Evolutionary conservation across 35 echinoderm and acorn worm species (phyloP).

Genomic region (Ptychodera flava): DNA sequence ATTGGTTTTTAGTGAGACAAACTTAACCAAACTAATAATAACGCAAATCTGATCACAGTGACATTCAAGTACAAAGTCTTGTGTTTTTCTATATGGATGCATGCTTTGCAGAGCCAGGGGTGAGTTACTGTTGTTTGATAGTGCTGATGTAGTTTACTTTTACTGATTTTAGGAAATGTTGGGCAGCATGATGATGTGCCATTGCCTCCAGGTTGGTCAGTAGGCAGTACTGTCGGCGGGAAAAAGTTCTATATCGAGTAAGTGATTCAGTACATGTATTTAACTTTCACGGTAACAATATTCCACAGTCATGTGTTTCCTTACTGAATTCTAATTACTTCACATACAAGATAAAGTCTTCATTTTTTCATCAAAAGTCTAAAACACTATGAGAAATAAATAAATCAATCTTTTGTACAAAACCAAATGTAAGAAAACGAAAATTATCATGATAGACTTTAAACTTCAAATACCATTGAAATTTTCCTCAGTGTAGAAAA

Average conservation of each 20-base stretch:
- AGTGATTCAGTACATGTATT: constrained; percentile 27
- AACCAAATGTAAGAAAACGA: neutral
- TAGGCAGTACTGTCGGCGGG: constrained; percentile 82
- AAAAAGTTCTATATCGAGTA: constrained; percentile 93
- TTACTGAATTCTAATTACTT: neutral
- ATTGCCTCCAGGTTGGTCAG: constrained; percentile 84
- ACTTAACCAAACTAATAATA: too few relatives aligned
- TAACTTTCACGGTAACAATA: too few relatives aligned
- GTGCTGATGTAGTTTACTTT: too few relatives aligned
- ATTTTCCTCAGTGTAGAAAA: too few relatives aligned
- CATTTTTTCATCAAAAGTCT: neutral
- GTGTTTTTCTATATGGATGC: too few relatives aligned
- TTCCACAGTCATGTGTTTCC: neutral
- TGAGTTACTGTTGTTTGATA: too few relatives aligned
- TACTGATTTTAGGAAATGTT: neutral
- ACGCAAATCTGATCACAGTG: too few relatives aligned
- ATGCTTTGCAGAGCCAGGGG: too few relatives aligned
- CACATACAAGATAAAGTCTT: neutral
- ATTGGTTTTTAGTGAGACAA: too few relatives aligned
- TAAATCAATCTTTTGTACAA: neutral
- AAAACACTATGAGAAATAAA: neutral
- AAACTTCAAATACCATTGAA: neutral
- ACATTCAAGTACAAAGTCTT: too few relatives aligned
- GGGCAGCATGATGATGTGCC: constrained; percentile 35
- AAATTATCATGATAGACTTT: neutral